Percentiles rank a stretch among this genome's conserved stretches.
Evolutionary conservation across 2,797 vertebrate species (phyloP).

Genomic region (Fistularia tabacaria): DNA sequence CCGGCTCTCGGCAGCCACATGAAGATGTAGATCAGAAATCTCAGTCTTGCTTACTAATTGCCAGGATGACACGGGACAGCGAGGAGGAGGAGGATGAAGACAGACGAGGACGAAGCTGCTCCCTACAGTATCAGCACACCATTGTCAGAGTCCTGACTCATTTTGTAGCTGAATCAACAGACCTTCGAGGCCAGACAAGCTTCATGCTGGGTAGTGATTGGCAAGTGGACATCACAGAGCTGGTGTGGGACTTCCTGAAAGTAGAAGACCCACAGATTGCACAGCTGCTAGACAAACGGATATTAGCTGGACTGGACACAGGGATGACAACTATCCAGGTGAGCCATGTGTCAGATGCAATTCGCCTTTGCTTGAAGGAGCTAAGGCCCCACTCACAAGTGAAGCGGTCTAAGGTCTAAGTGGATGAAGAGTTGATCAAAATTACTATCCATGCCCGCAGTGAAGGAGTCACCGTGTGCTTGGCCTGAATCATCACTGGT

Average conservation of each 20-base stretch:
- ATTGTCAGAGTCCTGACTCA: constrained; percentile 88
- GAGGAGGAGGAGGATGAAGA: constrained; percentile 92
- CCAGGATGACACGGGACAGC: constrained; percentile 83
- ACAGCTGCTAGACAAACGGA: constrained; percentile 78
- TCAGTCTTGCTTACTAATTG: constrained; percentile 1
- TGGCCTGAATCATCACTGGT: no score
- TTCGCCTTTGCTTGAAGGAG: background rate
- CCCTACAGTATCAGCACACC: constrained; percentile 90
- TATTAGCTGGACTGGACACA: constrained; percentile 83
- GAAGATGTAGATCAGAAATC: background rate
- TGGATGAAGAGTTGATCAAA: no score
- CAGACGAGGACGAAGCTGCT: constrained; percentile 81
- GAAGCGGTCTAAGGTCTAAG: no score
- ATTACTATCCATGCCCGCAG: no score
- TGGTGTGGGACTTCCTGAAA: constrained; percentile 90
- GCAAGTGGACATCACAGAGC: constrained; percentile 91
- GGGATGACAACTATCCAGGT: constrained; percentile 96
- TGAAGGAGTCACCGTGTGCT: no score
- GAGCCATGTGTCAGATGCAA: background rate
- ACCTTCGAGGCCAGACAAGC: constrained; percentile 77
- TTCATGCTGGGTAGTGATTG: constrained; percentile 86
- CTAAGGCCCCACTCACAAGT: background rate
- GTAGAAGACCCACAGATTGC: constrained; percentile 85
- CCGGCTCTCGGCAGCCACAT: no score
- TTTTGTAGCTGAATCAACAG: constrained; percentile 84